Evolutionary conservation across 2,797 vertebrate genomes (phyloP), one percentile per base, ranked within the genome.

Genomic region (Urosaurus nigricauda): DNA sequence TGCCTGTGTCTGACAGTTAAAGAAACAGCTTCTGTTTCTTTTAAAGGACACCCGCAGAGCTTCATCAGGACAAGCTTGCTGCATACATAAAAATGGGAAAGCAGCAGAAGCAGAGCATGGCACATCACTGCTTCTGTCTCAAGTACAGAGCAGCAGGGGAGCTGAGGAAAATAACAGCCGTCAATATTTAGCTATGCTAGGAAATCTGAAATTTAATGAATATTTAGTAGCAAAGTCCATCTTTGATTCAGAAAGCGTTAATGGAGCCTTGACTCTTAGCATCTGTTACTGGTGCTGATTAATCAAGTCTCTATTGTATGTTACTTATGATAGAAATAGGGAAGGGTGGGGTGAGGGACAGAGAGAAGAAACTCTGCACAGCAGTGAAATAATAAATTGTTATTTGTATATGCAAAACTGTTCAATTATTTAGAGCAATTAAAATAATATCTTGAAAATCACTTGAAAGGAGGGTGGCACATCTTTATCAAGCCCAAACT

Each of bases 361-460:
- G 82, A 92, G 43, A 2, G 92, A 84, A 81, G 75, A 92, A 92
- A 71, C 32, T 19, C 82, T 70, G n/a, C 29, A 74, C 53, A 83
- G 74, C 86, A 93, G 87, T 83, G 84, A 94, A 94, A 91, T 80
- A 94, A 93, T 73, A 85, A 93, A 95, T 92, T 90, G 16, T 29
- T 79, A 88, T 94, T 94, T 94, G 89, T 92, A 1, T 91, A 87
- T 93, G 89, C 77, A 92, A 94, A 95, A 58, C 60, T 91, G 83
- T 88, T 92, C 53, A 88, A 87, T 95, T 95, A 94, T 93, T 96
- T 95, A 87, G 86, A 83, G 87, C 87, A 95, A 94, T 94, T 95
- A 96, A 95, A 94, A 89, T 90, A 93, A 93, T 94, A 93, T 84
- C 92, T 93, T 92, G 91, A 91, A 85, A 95, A 92, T 90, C 83